Evolutionary conservation across 1,140 invertebrate species (phyloP), one percentile per base, ranked within the genome.

Genomic region (Augochlora pura): DNA sequence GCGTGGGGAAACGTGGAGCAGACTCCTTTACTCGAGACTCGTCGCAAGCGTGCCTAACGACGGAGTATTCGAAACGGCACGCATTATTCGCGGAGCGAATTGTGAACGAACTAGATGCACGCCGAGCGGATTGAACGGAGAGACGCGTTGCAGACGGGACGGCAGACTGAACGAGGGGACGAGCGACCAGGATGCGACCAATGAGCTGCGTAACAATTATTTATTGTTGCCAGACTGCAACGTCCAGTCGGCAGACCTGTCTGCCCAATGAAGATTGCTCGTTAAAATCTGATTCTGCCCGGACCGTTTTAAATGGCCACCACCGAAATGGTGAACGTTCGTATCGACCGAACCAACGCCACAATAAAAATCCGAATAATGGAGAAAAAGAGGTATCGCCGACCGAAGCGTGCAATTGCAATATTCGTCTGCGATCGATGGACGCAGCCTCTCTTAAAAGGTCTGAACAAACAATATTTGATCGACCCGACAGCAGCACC

Each of bases 141-240:
- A 89, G 85, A 83, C 84, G 81, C 86, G 86, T 83, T 74, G 85
- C 85, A 91, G 86, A 91, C 89, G 81, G 78, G 88, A 81, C 85
- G 86, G 88, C 86, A 91, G 90, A 91, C 88, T 82, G 83, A 88
- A 88, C 86, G 87, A 88, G 84, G 89, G 88, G 90, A 84, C 84
- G 81, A 88, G 88, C 77, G 90, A 72, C 68, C 91, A 92, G 91
- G 91, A 92, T 92, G 91, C 90, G 85, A 86, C 90, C 91, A 92
- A 92, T 92, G 91, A 92, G 88, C 90, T 77, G 78, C 83, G 80
- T 81, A 91, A 91, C 88, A 92, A 92, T 92, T 92, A 92, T 92
- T 91, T 92, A 91, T 91, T 91, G 88, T 90, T 92, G 82, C 87
- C 87, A 89, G 89, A 90, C 89, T 81, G 87, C 72, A 73, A 73